Conservation (phyloP, 2,888 invertebrate genomes). For the Hirudinaria manillensis region DNA sequence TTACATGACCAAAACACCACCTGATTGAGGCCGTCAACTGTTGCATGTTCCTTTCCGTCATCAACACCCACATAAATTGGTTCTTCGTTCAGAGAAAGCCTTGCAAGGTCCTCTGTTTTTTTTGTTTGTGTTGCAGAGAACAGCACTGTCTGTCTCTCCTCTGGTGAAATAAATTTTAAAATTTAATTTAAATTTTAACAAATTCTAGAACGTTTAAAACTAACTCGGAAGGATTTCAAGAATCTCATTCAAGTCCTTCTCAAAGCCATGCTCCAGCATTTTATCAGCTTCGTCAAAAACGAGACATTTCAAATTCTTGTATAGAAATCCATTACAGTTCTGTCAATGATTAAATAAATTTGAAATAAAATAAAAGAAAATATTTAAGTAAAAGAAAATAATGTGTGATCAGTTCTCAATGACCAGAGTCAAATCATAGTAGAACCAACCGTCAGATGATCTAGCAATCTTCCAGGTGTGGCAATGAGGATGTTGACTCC, state of each 20-base stretch:
- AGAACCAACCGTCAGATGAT: slow-evolving; percentile 64
- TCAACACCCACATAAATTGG: slow-evolving; percentile 91
- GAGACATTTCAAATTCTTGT: slow-evolving; percentile 85
- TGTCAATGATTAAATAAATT: slow-evolving; percentile 50
- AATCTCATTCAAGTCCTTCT: slow-evolving; percentile 91
- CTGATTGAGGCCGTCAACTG: slow-evolving; percentile 61
- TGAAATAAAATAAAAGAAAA: too few relatives aligned
- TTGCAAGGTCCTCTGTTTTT: slow-evolving; percentile 80
- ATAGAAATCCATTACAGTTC: slow-evolving; percentile 83
- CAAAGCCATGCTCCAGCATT: slow-evolving; percentile 92
- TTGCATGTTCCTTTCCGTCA: slow-evolving; percentile 62
- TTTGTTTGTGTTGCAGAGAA: slow-evolving; percentile 93
- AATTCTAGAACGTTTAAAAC: background rate
- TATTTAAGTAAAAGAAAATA: too few relatives aligned
- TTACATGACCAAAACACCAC: slow-evolving; percentile 43
- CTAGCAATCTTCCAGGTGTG: slow-evolving; percentile 87
- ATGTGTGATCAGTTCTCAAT: background rate
- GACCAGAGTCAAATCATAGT: background rate
- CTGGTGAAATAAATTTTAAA: slow-evolving; percentile 82
- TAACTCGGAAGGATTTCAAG: slow-evolving; percentile 81
- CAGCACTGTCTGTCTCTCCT: slow-evolving; percentile 88
- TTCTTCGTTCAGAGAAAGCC: slow-evolving; percentile 82
- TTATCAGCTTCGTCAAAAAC: slow-evolving; percentile 95
- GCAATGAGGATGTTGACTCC: slow-evolving; percentile 88
- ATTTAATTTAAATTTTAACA: slow-evolving; percentile 43